A percentile compares a stretch with the other conserved stretches of the same genome.
These are phyloP conservation scores for Diogma glabrata DNA, from an alignment of 2,888 invertebrate species.

Conservation along the genomic window DNA sequence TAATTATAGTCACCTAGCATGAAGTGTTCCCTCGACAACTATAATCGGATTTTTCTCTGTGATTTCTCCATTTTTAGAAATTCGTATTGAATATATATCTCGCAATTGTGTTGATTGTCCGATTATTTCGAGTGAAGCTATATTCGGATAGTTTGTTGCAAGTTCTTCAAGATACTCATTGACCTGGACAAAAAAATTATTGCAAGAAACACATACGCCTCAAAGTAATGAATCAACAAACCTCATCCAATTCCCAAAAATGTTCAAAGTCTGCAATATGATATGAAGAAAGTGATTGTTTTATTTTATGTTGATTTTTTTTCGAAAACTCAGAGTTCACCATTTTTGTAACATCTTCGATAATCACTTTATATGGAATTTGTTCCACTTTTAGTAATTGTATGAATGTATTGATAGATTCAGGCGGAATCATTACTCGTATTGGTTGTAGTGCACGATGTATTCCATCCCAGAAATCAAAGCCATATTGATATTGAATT, in stretches of 20 bases:
- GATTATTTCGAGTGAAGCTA: not conserved
- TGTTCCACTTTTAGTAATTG: not conserved
- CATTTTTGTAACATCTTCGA: not conserved
- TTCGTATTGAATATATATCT: constrained; percentile 1
- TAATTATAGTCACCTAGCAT: too few species aligned
- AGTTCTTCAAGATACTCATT: not conserved
- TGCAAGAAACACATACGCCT: too few species aligned
- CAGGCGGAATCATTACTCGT: not conserved
- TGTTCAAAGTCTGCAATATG: not conserved
- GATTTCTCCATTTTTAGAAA: not conserved
- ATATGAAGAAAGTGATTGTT: too few species aligned
- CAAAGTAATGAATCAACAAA: too few species aligned
- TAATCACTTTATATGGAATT: not conserved
- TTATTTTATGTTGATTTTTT: not conserved
- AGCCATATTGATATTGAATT: not conserved
- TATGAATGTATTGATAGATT: not conserved
- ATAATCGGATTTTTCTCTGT: not conserved
- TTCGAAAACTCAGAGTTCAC: not conserved
- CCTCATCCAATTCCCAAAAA: too few species aligned
- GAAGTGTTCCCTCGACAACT: not conserved
- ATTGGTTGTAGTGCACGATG: not conserved
- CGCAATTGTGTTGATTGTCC: not conserved
- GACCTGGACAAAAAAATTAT: not conserved
- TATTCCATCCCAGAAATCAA: constrained; percentile 3
- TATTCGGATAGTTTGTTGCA: not conserved